phyloP scores from a whole-genome alignment of 2,888 invertebrate genomes.

The Sepioteuthis lessoniana region DNA sequence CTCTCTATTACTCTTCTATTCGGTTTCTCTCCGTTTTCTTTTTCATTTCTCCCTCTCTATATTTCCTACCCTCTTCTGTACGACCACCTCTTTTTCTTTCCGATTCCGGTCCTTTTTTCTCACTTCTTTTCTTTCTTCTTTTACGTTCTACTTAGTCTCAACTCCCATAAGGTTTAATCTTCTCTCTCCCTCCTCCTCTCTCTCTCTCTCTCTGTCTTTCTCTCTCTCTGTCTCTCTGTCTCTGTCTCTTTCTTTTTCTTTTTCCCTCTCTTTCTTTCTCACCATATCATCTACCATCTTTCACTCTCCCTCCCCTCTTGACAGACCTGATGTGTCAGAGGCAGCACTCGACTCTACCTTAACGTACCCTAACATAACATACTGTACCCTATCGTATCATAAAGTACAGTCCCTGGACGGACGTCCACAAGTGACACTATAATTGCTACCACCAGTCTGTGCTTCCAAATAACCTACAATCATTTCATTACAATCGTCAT shows the following conservation, averaged over 20 bases:
- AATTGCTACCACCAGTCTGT: not conserved
- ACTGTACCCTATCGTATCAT: not conserved
- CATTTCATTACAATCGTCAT: not conserved
- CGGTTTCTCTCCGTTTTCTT: too few relatives aligned
- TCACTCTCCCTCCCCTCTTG: not conserved
- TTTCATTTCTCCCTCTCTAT: too few relatives aligned
- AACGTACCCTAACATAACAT: not conserved
- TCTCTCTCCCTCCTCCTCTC: not conserved
- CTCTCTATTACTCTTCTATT: too few relatives aligned
- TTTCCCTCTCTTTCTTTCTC: not conserved
- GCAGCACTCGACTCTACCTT: not conserved
- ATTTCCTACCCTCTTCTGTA: too few relatives aligned
- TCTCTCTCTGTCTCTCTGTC: not conserved
- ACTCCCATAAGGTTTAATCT: too few relatives aligned
- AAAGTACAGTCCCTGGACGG: constrained; percentile 6
- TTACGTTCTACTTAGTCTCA: too few relatives aligned
- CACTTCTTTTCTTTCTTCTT: too few relatives aligned
- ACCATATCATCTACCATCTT: not conserved
- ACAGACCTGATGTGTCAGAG: not conserved
- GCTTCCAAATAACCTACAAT: not conserved
- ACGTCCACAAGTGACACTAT: constrained; percentile 18
- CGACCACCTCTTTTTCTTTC: too few relatives aligned
- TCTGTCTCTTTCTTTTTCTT: fast-evolving
- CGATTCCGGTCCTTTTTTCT: too few relatives aligned
- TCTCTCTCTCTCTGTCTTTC: not conserved